phyloP scores from a whole-genome alignment of 2,888 invertebrate species.

The Acleris holmiana region DNA sequence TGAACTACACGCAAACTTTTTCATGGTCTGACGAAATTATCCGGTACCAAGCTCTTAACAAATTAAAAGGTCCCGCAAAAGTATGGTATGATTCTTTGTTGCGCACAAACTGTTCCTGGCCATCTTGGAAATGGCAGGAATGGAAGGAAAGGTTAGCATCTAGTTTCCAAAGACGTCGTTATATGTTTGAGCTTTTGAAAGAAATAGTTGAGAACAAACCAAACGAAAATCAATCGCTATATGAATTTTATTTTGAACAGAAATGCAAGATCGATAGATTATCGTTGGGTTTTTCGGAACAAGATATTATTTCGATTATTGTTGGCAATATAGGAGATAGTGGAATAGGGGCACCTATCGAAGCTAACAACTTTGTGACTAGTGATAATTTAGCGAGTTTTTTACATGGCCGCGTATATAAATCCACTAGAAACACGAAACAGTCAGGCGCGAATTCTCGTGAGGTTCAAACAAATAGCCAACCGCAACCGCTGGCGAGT shows the following conservation, averaged over 20 bases:
- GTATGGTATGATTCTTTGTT: conserved; percentile 41
- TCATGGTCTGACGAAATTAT: conserved; percentile 37
- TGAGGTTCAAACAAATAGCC: background rate
- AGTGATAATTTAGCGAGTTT: conserved; percentile 11
- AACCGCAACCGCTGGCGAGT: background rate
- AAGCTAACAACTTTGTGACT: conserved; percentile 39
- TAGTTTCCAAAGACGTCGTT: conserved; percentile 36
- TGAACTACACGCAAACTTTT: conserved; percentile 40
- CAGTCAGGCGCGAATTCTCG: background rate
- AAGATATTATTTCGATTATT: conserved; percentile 42
- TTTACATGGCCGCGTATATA: conserved; percentile 9
- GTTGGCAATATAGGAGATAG: conserved; percentile 40
- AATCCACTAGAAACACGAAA: background rate
- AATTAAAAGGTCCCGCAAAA: conserved; percentile 39
- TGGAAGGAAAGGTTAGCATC: conserved; percentile 33
- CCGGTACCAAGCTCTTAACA: conserved; percentile 38
- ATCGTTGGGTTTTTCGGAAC: conserved; percentile 37
- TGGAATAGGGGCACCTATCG: conserved; percentile 39
- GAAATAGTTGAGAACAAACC: conserved; percentile 36
- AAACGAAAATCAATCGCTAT: conserved; percentile 40
- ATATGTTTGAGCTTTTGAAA: conserved; percentile 18
- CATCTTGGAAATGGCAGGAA: conserved; percentile 38
- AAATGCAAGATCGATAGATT: conserved; percentile 41
- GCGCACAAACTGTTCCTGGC: conserved; percentile 33
- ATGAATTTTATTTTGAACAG: conserved; percentile 43